Conservation (phyloP, 2,888 invertebrate genomes). For the Apoderus coryli region DNA sequence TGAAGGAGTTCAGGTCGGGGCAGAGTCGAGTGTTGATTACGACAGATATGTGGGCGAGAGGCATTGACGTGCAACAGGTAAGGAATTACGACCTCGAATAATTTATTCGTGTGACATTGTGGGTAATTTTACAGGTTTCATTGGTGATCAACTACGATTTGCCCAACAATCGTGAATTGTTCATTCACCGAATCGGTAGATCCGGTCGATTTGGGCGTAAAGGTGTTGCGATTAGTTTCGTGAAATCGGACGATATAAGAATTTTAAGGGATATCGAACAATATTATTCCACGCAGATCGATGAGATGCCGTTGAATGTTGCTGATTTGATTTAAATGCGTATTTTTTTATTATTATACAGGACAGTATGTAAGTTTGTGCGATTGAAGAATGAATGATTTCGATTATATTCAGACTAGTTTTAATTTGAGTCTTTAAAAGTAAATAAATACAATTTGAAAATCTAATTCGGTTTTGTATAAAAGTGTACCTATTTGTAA, state of each 20-base stretch:
- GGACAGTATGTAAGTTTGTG: no score
- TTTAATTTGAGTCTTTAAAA: no score
- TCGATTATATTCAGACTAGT: no score
- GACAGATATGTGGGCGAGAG: slow-evolving; percentile 98
- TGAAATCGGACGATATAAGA: slow-evolving; percentile 98
- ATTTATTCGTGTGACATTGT: no score
- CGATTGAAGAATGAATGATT: no score
- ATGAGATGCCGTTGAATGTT: slow-evolving; percentile 99
- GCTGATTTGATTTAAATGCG: slow-evolving; percentile 66
- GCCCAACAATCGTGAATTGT: slow-evolving; percentile 98
- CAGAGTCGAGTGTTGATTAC: slow-evolving; percentile 91
- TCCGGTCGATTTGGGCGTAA: slow-evolving; percentile 97
- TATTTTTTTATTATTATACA: slow-evolving; percentile 1
- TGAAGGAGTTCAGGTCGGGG: slow-evolving; percentile 96
- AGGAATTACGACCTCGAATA: no score
- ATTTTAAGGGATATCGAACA: slow-evolving; percentile 98
- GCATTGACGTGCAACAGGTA: slow-evolving; percentile 98
- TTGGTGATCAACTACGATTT: slow-evolving; percentile 98
- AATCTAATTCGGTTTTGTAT: no score
- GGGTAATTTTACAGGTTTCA: no score
- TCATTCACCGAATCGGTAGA: slow-evolving; percentile 97
- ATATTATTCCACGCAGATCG: slow-evolving; percentile 99
- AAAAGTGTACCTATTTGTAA: no score
- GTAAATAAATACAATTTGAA: no score
- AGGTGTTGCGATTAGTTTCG: slow-evolving; percentile 99